A percentile compares a stretch with the other conserved stretches of the same genome.
phyloP scores from a whole-genome alignment of 2,888 invertebrate species.

The Eretmocerus hayati region DNA sequence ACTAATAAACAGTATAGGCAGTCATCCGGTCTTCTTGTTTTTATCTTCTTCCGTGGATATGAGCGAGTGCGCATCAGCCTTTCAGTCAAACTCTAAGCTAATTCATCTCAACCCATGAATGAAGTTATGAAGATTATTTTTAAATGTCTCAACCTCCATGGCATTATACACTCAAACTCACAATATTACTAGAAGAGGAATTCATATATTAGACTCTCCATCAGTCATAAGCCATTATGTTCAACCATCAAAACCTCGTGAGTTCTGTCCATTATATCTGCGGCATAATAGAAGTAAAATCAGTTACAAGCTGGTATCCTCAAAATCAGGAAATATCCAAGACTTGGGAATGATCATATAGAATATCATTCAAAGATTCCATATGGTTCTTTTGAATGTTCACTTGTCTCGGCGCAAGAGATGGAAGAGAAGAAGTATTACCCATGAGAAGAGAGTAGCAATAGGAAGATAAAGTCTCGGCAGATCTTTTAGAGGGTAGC shows the following conservation, averaged over 20 bases:
- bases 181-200: too few species aligned
- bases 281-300: too few species aligned
- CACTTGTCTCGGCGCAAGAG: not conserved
- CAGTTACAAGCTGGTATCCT: too few species aligned
- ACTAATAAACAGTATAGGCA: slow-evolving; percentile 46
- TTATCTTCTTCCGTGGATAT: slow-evolving; percentile 39
- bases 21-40: slow-evolving; percentile 48
- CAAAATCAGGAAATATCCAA: too few species aligned
- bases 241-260: too few species aligned
- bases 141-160: slow-evolving; percentile 11
- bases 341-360: too few species aligned
- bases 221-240: too few species aligned
- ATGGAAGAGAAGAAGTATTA: not conserved
- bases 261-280: too few species aligned
- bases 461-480: slow-evolving; percentile 3
- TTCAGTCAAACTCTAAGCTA: not conserved
- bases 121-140: slow-evolving; percentile 19
- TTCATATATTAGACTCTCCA: too few species aligned
- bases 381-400: too few species aligned
- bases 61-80: not conserved
- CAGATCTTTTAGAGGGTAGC: slow-evolving; percentile 13
- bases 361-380: too few species aligned
- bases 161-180: too few species aligned
- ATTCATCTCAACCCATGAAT: slow-evolving; percentile 9
- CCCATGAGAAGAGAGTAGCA: not conserved